These are phyloP conservation scores for Colinus virginianus DNA, from an alignment of 2,113 vertebrate species.

Conservation along the genomic window DNA sequence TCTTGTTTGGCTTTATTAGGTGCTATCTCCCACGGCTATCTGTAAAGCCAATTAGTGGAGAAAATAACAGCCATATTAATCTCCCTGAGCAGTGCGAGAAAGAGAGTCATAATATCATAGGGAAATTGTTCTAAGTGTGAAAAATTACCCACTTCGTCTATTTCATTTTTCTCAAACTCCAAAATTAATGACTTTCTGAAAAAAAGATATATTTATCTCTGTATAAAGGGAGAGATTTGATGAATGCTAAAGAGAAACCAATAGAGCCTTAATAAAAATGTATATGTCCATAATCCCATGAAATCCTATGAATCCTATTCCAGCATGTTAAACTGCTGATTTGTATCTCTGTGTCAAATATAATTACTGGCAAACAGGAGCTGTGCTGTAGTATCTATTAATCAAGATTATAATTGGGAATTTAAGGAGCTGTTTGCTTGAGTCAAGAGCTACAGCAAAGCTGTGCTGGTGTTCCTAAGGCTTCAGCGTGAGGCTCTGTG, in stretches of 20 bases:
- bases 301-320: constrained; percentile 64
- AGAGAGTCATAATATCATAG: constrained; percentile 74
- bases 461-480: not conserved
- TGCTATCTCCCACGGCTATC: constrained; percentile 70
- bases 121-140: constrained; percentile 83
- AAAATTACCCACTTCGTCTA: constrained; percentile 83
- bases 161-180: constrained; percentile 80
- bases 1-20: constrained; percentile 64
- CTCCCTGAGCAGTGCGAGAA: constrained; percentile 69
- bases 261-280: constrained; percentile 71
- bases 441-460: not conserved
- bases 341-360: constrained; percentile 63
- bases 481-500: fast-evolving
- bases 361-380: constrained; percentile 52
- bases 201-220: constrained; percentile 71
- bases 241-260: constrained; percentile 73
- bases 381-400: constrained; percentile 55
- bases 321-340: constrained; percentile 61
- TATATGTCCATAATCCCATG: constrained; percentile 61
- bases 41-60: constrained; percentile 76
- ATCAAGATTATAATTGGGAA: constrained; percentile 64
- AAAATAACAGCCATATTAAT: constrained; percentile 82
- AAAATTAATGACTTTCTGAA: constrained; percentile 79
- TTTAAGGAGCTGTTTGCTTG: not conserved
- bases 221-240: constrained; percentile 66